Evolutionary conservation across 2,888 invertebrate species (phyloP).

Genomic region (Diabrotica balteata): DNA sequence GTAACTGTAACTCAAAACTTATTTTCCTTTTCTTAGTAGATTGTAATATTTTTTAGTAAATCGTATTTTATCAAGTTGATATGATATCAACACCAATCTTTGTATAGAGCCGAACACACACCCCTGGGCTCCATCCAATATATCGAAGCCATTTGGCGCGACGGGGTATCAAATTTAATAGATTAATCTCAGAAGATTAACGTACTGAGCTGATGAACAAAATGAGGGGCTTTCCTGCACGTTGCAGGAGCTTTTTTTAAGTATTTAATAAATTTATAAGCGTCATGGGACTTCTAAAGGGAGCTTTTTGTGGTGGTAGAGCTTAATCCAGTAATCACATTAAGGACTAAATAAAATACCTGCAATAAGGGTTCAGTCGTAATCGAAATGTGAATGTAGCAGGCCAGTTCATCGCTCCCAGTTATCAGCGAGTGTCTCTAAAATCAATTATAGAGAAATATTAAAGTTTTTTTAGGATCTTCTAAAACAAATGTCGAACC

Average conservation of each 20-base stretch:
- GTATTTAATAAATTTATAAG: slow-evolving; percentile 24
- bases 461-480: no score
- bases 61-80: no score
- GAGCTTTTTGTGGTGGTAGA: neutral
- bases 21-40: no score
- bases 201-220: slow-evolving; percentile 22
- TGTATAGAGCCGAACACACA: neutral
- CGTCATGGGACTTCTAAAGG: slow-evolving; percentile 11
- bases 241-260: slow-evolving; percentile 20
- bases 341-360: neutral
- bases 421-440: no score
- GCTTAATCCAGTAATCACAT: slow-evolving; percentile 7
- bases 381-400: neutral
- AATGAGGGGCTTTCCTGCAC: slow-evolving; percentile 13
- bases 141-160: slow-evolving; percentile 27
- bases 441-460: no score
- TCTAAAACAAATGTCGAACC: no score
- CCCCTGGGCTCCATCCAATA: slow-evolving; percentile 8
- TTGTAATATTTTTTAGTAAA: no score
- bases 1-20: no score
- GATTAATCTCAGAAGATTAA: slow-evolving; percentile 34
- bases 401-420: neutral
- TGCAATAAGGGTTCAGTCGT: no score
- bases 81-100: no score
- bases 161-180: slow-evolving; percentile 32